Evolutionary conservation across 2,797 vertebrate species (phyloP), one percentile per base, ranked within the genome.

Genomic region (Columba guinea): DNA sequence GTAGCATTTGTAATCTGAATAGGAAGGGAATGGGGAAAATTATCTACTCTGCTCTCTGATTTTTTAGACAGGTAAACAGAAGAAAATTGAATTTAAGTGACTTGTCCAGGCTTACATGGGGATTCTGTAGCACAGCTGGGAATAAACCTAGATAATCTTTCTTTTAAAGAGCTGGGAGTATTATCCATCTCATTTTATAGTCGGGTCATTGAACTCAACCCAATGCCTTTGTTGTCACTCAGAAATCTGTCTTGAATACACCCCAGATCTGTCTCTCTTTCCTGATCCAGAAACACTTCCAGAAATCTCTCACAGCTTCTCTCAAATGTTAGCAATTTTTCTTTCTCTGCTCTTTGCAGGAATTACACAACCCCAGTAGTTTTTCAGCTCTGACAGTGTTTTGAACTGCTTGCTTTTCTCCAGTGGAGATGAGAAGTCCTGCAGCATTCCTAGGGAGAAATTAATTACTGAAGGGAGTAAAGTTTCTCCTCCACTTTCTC

Each of bases 81-180:
- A 93, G 91, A 68, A 93, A 93, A 92, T 82, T 79, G 80, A 91
- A 94, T 93, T 90, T 79, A 89, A 94, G 91, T 93, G 93, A 82
- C 53, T 94, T 11, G 30, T 94, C 75, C 70, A 5, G 14, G 86
- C 63, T 77, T 88, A 74, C 68, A 35, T 23, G 51, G 71, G 58
- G 70, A 91, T 90, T 94, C 85, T 94, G 63, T 80, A 77, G 60
- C 81, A 71, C 65, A 67, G 83, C 95, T 87, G 80, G 87, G 91
- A 96, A 75, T 91, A 94, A 93, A 89, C 89, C 80, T 77, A 62
- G 81, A 77, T 89, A 88, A 86, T 94, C 85, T 93, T 94, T 65
- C 69, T 83, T 76, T 82, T 85, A 79, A 59, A 90, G 88, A 83
- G 32, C 27, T 92, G 94, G 93, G 71, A 92, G 60, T 51, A n/a